Percentiles rank a stretch among this genome's conserved stretches.
phyloP scores from a whole-genome alignment of 2,888 invertebrate genomes.

The Pocota personata region DNA sequence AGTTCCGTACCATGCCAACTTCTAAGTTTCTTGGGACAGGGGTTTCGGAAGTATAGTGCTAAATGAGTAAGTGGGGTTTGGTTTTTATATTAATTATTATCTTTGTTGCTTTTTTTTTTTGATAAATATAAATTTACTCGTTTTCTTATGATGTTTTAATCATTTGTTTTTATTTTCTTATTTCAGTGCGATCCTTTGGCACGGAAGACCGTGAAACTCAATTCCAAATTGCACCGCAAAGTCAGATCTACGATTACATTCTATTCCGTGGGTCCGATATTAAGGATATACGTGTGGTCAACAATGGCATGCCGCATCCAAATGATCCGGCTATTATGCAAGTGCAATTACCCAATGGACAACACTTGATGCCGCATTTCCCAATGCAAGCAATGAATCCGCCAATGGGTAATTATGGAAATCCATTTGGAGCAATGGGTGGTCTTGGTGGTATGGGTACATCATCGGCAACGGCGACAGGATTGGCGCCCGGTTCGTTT shows the following conservation, averaged over 20 bases:
- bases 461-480: conserved; percentile 79
- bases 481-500: conserved; percentile 81
- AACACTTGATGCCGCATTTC: conserved; percentile 88
- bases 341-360: conserved; percentile 89
- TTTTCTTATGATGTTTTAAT: not conserved
- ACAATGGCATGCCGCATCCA: conserved; percentile 92
- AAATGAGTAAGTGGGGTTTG: too few species aligned
- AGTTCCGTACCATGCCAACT: too few species aligned
- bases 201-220: conserved; percentile 99
- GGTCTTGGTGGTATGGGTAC: conserved; percentile 82
- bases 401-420: conserved; percentile 82
- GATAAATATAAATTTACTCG: too few species aligned
- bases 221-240: conserved; percentile 97
- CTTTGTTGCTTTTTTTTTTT: too few species aligned
- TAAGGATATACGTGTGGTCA: conserved; percentile 98
- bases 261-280: conserved; percentile 99
- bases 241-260: conserved; percentile 99
- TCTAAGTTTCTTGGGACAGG: too few species aligned
- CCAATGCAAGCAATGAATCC: conserved; percentile 88
- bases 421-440: conserved; percentile 82
- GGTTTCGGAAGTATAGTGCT: too few species aligned
- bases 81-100: too few species aligned
- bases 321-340: conserved; percentile 99
- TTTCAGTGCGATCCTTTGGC: conserved; percentile 97
- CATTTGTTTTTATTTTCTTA: conserved; percentile 76